These are phyloP conservation scores for Paedocypris sp. DNA, from an alignment of 2,113 vertebrate genomes.

Conservation along the genomic window DNA sequence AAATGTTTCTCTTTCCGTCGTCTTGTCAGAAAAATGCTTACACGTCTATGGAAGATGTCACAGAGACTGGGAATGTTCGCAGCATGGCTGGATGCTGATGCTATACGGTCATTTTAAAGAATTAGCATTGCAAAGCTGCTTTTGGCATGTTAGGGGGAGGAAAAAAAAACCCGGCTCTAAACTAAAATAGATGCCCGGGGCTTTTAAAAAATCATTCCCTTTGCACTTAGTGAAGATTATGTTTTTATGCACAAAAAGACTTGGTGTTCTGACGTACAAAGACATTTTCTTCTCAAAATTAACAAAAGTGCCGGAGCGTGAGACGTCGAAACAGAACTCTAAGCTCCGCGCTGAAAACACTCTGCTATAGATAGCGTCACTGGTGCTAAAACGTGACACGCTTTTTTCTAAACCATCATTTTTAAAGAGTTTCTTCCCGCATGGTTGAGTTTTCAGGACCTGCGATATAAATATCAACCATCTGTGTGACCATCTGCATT, in stretches of 20 bases:
- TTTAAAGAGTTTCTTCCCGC: slow-evolving; percentile 55
- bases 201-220: slow-evolving; percentile 49
- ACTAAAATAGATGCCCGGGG: slow-evolving; percentile 50
- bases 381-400: slow-evolving; percentile 25
- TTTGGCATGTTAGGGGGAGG: slow-evolving; percentile 37
- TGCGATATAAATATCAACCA: slow-evolving; percentile 63
- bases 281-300: slow-evolving; percentile 16
- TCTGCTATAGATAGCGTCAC: slow-evolving; percentile 5
- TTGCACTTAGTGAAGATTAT: slow-evolving; percentile 54
- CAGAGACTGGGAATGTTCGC: slow-evolving; percentile 21
- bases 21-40: slow-evolving; percentile 38
- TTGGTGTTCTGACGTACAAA: slow-evolving; percentile 4
- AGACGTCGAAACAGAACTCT: too few species aligned
- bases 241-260: slow-evolving; percentile 39
- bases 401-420: slow-evolving; percentile 50
- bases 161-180: slow-evolving; percentile 19
- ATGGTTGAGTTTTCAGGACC: slow-evolving; percentile 54
- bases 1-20: slow-evolving; percentile 26
- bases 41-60: slow-evolving; percentile 41
- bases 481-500: slow-evolving; percentile 68
- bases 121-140: slow-evolving; percentile 45
- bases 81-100: background rate
- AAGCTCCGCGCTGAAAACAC: too few species aligned
- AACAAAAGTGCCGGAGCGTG: too few species aligned
- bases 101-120: slow-evolving; percentile 1